These are phyloP conservation scores for Dipus sagitta DNA, from an alignment of 2,797 vertebrate species.

Conservation along the genomic window DNA sequence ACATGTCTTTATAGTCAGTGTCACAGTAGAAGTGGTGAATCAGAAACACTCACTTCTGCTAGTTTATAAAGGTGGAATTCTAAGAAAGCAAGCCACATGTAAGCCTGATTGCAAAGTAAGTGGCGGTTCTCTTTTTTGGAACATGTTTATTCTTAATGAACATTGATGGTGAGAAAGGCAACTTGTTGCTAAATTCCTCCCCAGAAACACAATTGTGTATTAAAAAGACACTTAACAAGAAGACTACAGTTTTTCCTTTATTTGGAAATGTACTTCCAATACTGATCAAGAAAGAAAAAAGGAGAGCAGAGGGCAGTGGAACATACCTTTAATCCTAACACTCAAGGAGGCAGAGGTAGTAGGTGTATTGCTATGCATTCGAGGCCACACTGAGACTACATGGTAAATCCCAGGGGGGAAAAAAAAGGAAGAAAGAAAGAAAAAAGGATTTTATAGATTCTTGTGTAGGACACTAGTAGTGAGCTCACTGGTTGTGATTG, in stretches of 20 bases:
- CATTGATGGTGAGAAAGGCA: constrained; percentile 21
- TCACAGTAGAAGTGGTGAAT: constrained; percentile 95
- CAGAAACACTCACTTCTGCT: constrained; percentile 92
- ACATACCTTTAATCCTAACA: no score
- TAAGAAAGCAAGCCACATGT: constrained; percentile 90
- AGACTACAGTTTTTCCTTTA: background rate
- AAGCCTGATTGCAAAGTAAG: constrained; percentile 91
- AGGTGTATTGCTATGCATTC: no score
- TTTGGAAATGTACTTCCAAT: constrained; percentile 44
- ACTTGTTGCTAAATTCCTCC: constrained; percentile 38
- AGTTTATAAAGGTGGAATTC: constrained; percentile 91
- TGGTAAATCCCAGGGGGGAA: no score
- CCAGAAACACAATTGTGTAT: constrained; percentile 34
- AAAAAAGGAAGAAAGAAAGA: no score
- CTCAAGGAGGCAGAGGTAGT: no score
- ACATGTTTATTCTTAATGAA: constrained; percentile 55
- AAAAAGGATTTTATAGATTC: background rate
- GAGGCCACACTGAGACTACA: no score
- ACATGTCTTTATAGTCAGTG: constrained; percentile 93
- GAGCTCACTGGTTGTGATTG: constrained; percentile 32
- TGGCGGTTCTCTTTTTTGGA: constrained; percentile 57
- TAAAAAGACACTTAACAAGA: constrained; percentile 41
- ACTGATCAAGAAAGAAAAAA: background rate
- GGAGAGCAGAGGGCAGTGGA: no score
- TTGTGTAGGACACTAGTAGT: background rate